Conservation (phyloP, 2,888 invertebrate species). For the Synanthedon vespiformis region DNA sequence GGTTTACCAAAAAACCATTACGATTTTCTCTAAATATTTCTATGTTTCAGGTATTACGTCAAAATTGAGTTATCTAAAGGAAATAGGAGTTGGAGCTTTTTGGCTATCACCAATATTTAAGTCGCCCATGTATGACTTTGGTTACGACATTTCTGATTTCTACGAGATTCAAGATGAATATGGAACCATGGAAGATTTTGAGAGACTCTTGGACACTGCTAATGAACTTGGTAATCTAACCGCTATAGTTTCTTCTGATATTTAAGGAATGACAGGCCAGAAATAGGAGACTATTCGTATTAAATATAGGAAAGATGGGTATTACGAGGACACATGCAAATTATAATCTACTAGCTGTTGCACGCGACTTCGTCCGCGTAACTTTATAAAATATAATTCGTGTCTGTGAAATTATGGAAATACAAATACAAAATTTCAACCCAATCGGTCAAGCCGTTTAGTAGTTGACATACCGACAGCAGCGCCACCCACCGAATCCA, state of each 20-base stretch:
- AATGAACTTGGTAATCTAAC: conserved; percentile 47
- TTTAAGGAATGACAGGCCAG: neutral
- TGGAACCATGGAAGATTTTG: conserved; percentile 80
- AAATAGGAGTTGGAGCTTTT: conserved; percentile 75
- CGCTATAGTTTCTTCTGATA: neutral
- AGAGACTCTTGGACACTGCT: conserved; percentile 62
- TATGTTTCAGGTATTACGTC: conserved; percentile 65
- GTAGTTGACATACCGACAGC: too few relatives aligned
- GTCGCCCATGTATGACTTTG: conserved; percentile 84
- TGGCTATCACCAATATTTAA: conserved; percentile 81
- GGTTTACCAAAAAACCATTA: too few relatives aligned
- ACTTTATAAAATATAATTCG: too few relatives aligned
- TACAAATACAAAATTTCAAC: too few relatives aligned
- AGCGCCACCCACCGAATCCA: too few relatives aligned
- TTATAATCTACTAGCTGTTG: too few relatives aligned
- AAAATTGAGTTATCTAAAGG: conserved; percentile 73
- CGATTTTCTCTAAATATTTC: too few relatives aligned
- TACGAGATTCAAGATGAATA: conserved; percentile 76
- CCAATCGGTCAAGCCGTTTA: too few relatives aligned
- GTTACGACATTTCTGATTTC: conserved; percentile 83
- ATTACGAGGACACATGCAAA: too few relatives aligned
- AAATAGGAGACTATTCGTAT: neutral
- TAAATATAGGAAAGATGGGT: too few relatives aligned
- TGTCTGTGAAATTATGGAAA: too few relatives aligned
- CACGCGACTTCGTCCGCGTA: too few relatives aligned